Conservation (phyloP, 1,140 invertebrate species). For the Araneus ventricosus region DNA sequence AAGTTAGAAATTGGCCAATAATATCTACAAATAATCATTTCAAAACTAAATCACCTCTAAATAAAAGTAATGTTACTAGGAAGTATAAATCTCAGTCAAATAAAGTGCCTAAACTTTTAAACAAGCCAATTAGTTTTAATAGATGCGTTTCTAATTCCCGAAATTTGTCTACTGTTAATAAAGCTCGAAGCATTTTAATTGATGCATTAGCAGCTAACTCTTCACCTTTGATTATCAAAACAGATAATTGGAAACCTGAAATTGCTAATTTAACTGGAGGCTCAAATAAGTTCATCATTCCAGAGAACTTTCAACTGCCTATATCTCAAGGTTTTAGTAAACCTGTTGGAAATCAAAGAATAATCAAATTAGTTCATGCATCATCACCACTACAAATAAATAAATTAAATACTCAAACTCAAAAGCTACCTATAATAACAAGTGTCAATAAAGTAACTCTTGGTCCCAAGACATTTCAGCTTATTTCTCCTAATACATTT, state of each 20-base stretch:
- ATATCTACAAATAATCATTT: background rate
- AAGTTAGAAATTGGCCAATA: slow-evolving; percentile 68
- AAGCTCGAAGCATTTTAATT: slow-evolving; percentile 45
- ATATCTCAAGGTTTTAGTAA: background rate
- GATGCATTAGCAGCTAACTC: slow-evolving; percentile 36
- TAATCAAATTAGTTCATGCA: slow-evolving; percentile 25
- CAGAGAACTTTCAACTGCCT: background rate
- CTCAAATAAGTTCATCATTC: background rate
- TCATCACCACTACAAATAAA: background rate
- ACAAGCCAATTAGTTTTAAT: slow-evolving; percentile 62
- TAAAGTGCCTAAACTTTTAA: slow-evolving; percentile 51
- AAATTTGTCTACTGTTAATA: slow-evolving; percentile 35
- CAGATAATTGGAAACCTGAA: slow-evolving; percentile 38
- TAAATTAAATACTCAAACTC: background rate
- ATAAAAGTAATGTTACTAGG: background rate
- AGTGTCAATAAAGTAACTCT: slow-evolving; percentile 49
- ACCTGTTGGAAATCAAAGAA: background rate
- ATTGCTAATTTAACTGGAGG: background rate
- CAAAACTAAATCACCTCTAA: background rate
- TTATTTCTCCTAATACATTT: slow-evolving; percentile 46
- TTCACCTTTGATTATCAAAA: background rate
- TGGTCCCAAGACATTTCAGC: slow-evolving; percentile 29
- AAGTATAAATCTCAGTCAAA: background rate
- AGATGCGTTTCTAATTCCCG: background rate
- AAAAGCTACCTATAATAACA: slow-evolving; percentile 54